These are phyloP conservation scores for Argyresthia albistria DNA, from an alignment of 2,888 invertebrate genomes.

Conservation along the genomic window DNA sequence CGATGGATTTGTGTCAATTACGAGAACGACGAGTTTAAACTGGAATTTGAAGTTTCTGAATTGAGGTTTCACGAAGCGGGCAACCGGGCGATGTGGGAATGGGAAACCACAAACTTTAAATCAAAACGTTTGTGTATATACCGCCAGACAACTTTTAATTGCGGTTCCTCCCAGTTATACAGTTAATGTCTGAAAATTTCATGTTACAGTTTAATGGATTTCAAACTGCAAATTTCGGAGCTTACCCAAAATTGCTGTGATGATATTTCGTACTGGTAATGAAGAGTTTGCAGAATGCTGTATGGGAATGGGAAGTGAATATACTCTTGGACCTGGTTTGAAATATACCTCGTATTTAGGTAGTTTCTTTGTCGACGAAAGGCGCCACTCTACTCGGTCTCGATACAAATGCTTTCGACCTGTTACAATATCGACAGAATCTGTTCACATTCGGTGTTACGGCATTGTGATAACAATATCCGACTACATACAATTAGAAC, in stretches of 20 bases:
- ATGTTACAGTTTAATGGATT: conserved; percentile 51
- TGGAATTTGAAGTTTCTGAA: background rate
- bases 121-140: conserved; percentile 58
- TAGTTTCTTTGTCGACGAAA: too few species aligned
- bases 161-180: conserved; percentile 50
- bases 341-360: too few species aligned
- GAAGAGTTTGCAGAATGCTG: background rate
- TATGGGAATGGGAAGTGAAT: too few species aligned
- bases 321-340: too few species aligned
- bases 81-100: conserved; percentile 1
- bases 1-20: too few species aligned
- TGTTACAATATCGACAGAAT: too few species aligned
- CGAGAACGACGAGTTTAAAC: background rate
- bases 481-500: background rate
- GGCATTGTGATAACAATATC: background rate
- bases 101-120: conserved; percentile 49
- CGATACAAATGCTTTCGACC: too few species aligned
- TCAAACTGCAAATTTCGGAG: conserved; percentile 34
- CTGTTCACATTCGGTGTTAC: too few species aligned
- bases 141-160: conserved; percentile 62
- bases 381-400: too few species aligned
- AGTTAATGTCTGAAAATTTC: conserved; percentile 47
- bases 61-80: background rate
- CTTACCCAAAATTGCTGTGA: conserved; percentile 23
- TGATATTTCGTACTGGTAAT: conserved; percentile 10